Evolutionary conservation across 2,113 vertebrate genomes (phyloP), one percentile per base, ranked within the genome.

Genomic region (Leucopsar rothschildi): DNA sequence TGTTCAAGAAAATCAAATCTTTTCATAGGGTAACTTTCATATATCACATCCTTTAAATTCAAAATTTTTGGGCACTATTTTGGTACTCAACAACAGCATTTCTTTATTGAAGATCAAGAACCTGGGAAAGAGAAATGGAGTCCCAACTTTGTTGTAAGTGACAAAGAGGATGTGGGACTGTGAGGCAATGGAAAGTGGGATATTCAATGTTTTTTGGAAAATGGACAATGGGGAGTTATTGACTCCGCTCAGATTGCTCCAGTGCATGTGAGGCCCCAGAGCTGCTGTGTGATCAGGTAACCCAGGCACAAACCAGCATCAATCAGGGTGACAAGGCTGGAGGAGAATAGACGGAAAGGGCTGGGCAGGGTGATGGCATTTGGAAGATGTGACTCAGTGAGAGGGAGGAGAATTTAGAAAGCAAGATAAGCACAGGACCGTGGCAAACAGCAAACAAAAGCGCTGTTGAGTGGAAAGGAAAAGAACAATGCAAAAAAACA

Each of bases 381-480:
- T 45, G 71, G 71, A 42, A 87, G 71, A 82, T 28, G 75, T 88
- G 90, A 86, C 75, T 86, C 82, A 91, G 3, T 4, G 35, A 61
- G 10, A 93, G 44, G 84, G 65, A 93, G 77, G 82, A 79, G 77
- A 92, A 63, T 82, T 35, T 86, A 73, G 70, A 75, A 70, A 76
- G 60, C 72, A 47, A 91, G 92, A 71, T 63, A 95, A 86, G 76
- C 73, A 88, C 91, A 53, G 82, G 63, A 93, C 89, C 27, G 56
- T 85, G 77, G 72, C 64, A 90, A 69, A 85, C 72, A 88, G 53
- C 76, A 87, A 33, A 45, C 35, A 63, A 42, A 40, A 44, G 61
- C n/a, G 28, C 39, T 57, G 42, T 28, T 57, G 35, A 76, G 77
- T 5, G 23, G 93, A 63, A 86, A 66, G 60, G 66, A 52, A 12